Conservation (phyloP, 2,113 vertebrate species). For the Andinoacara biseriatus region DNA sequence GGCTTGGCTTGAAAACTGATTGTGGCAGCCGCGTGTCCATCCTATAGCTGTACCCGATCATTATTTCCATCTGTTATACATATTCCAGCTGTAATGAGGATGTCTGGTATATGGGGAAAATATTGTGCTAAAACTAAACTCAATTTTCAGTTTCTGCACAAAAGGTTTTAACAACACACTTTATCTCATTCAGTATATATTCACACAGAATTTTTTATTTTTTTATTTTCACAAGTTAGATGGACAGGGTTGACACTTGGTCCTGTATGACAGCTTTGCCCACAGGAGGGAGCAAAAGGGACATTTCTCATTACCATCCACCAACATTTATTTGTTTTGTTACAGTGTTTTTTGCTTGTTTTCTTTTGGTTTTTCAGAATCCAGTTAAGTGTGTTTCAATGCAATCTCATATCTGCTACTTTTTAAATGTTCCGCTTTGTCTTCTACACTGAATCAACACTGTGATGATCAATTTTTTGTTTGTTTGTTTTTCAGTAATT, state of each 20-base stretch:
- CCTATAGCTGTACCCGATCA: not conserved
- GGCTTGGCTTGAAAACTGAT: not conserved
- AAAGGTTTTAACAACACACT: not conserved
- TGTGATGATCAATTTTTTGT: not conserved
- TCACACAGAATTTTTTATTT: not conserved
- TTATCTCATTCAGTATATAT: not conserved
- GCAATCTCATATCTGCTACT: not conserved
- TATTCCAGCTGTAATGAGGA: not conserved
- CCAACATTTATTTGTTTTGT: not conserved
- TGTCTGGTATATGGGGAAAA: not conserved
- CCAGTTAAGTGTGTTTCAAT: not conserved
- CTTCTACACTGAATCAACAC: not conserved
- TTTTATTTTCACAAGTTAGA: not conserved
- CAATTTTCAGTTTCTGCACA: too few relatives aligned
- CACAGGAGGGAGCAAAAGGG: constrained; percentile 11
- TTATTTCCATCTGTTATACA: not conserved
- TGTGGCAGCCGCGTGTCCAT: not conserved
- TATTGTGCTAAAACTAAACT: too few relatives aligned
- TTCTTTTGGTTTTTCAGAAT: not conserved
- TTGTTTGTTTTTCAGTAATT: accelerated
- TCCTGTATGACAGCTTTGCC: not conserved
- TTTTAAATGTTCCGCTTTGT: not conserved
- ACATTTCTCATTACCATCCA: not conserved
- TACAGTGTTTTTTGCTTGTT: not conserved
- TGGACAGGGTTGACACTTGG: not conserved